Conservation (phyloP, 2,797 vertebrate species). For the Rachycentron canadum region DNA sequence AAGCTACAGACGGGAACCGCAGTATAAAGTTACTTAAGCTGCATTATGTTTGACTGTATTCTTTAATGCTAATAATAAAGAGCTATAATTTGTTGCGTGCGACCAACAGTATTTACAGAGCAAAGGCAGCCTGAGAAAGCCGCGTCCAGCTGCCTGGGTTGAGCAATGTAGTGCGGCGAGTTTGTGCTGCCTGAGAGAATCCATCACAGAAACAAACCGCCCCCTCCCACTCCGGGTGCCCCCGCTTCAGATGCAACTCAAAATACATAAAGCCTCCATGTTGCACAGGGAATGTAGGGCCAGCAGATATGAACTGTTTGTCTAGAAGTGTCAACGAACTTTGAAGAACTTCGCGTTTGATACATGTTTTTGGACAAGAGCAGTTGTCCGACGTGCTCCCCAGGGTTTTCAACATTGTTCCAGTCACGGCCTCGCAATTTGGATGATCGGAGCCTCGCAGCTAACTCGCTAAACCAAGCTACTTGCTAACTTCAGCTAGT, state of each 20-base stretch:
- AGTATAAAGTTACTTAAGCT: background rate
- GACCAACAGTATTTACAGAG: constrained; percentile 33
- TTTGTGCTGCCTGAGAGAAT: constrained; percentile 61
- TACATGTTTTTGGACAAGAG: constrained; percentile 34
- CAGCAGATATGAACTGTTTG: constrained; percentile 51
- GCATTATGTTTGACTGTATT: background rate
- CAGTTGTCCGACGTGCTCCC: constrained; percentile 48
- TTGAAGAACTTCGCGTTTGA: constrained; percentile 26
- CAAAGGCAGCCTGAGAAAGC: constrained; percentile 17
- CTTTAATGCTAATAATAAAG: background rate
- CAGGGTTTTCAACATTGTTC: constrained; percentile 48
- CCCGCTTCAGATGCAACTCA: constrained; percentile 82
- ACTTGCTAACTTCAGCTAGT: constrained; percentile 69
- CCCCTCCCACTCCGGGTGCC: constrained; percentile 79
- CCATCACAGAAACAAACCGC: constrained; percentile 76
- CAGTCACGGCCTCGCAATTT: constrained; percentile 61
- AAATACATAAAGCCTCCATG: constrained; percentile 87
- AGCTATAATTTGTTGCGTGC: constrained; percentile 30
- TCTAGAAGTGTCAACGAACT: constrained; percentile 46
- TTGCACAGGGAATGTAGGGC: constrained; percentile 77
- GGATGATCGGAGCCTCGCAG: constrained; percentile 58
- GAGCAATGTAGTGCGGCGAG: constrained; percentile 52
- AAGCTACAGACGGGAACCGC: background rate
- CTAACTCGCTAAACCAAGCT: constrained; percentile 71
- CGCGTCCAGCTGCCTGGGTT: constrained; percentile 50